Evolutionary conservation across 2,113 vertebrate species (phyloP).

Genomic region (Fregata magnificens): DNA sequence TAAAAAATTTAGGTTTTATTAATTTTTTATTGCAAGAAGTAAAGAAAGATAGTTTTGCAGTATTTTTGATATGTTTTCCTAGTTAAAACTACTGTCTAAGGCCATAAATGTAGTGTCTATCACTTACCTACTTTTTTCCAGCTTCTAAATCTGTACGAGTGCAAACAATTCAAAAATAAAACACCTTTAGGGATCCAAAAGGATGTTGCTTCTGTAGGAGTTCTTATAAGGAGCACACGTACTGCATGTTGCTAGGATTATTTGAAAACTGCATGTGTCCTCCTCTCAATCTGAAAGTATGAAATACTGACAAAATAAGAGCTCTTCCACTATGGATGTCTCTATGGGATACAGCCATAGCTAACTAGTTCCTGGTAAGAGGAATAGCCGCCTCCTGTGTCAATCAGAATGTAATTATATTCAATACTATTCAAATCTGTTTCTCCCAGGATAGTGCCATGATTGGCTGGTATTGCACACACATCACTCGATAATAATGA

Average conservation of each 20-base stretch:
- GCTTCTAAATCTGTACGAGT: neutral
- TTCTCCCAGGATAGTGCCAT: neutral
- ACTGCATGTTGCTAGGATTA: neutral
- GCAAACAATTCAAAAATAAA: neutral
- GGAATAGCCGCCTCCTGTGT: neutral
- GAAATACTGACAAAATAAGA: neutral
- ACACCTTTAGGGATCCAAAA: neutral
- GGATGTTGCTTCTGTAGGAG: neutral
- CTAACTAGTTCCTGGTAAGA: neutral
- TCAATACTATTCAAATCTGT: neutral
- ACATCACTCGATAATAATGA: rapidly evolving
- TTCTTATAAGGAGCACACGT: neutral
- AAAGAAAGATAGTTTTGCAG: neutral
- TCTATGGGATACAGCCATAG: neutral
- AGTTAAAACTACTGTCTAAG: neutral
- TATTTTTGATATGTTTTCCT: neutral
- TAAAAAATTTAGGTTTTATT: neutral
- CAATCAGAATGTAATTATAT: neutral
- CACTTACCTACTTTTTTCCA: neutral
- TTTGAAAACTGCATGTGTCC: neutral
- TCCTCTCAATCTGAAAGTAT: neutral
- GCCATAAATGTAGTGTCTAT: neutral
- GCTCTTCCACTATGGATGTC: neutral
- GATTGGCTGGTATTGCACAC: neutral
- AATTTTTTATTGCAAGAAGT: neutral